These are phyloP conservation scores for Halictus rubicundus DNA, from an alignment of 1,140 invertebrate species.

Conservation along the genomic window DNA sequence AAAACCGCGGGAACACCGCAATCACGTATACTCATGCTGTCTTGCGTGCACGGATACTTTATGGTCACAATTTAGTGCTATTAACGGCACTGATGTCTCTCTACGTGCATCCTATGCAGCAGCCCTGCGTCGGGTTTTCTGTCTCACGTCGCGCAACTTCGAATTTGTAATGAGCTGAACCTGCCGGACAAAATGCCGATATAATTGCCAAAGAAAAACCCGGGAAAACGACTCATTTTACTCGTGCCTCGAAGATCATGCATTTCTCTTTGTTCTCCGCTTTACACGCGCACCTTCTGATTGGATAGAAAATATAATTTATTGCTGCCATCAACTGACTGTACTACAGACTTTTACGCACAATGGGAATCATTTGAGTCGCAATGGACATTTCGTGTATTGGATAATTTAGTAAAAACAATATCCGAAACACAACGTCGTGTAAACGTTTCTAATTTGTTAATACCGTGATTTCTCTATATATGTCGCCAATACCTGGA, in stretches of 20 bases:
- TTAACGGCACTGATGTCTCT: conserved; percentile 24
- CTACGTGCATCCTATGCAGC: not conserved
- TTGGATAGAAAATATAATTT: not conserved
- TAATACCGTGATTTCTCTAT: too few relatives aligned
- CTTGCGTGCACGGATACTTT: not conserved
- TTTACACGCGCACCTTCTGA: not conserved
- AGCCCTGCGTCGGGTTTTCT: not conserved
- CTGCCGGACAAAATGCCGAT: not conserved
- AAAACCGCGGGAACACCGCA: conserved; percentile 2
- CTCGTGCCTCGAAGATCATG: too few relatives aligned
- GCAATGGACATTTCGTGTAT: too few relatives aligned
- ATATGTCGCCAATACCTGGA: too few relatives aligned
- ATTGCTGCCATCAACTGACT: too few relatives aligned
- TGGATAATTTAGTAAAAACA: too few relatives aligned
- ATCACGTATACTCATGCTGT: not conserved
- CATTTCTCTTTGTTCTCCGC: not conserved
- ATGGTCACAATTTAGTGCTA: conserved; percentile 40
- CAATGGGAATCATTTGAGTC: too few relatives aligned
- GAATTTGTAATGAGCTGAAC: conserved; percentile 13
- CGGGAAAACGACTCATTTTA: not conserved
- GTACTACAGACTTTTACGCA: too few relatives aligned
- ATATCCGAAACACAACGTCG: too few relatives aligned
- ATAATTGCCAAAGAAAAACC: conserved; percentile 18
- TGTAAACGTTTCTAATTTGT: too few relatives aligned
- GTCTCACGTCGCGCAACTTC: not conserved